A percentile compares a stretch with the other conserved stretches of the same genome.
These are phyloP conservation scores for Pollenia griseotomentosa DNA, from an alignment of 2,888 invertebrate species.

Conservation along the genomic window DNA sequence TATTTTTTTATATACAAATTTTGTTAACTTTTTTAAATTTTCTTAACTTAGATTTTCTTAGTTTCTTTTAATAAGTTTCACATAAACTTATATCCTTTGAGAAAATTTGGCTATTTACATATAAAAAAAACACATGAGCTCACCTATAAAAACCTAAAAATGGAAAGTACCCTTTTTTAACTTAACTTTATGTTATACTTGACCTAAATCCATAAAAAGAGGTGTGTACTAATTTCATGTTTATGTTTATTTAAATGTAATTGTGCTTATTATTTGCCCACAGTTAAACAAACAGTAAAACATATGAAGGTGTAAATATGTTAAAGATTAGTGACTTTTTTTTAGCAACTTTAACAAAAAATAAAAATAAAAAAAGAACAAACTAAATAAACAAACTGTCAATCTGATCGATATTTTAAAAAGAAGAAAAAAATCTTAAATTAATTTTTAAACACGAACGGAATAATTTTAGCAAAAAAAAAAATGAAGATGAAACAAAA, in stretches of 20 bases:
- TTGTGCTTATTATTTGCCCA: background rate
- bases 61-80: too few species aligned
- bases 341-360: background rate
- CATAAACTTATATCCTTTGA: too few species aligned
- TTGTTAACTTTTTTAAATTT: too few species aligned
- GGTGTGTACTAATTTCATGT: constrained; percentile 28
- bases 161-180: too few species aligned
- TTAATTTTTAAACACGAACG: background rate
- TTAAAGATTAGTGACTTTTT: constrained; percentile 22
- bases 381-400: background rate
- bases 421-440: background rate
- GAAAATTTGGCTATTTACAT: too few species aligned
- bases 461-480: background rate
- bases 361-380: constrained; percentile 20
- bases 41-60: too few species aligned
- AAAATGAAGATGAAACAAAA: background rate
- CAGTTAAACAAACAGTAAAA: background rate
- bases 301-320: background rate
- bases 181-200: constrained; percentile 20
- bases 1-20: too few species aligned
- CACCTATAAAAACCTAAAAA: too few species aligned
- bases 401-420: background rate
- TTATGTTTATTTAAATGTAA: constrained; percentile 8
- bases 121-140: too few species aligned
- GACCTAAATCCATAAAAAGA: constrained; percentile 46